phyloP scores from a whole-genome alignment of 2,888 invertebrate genomes.

The Unio pictorum region DNA sequence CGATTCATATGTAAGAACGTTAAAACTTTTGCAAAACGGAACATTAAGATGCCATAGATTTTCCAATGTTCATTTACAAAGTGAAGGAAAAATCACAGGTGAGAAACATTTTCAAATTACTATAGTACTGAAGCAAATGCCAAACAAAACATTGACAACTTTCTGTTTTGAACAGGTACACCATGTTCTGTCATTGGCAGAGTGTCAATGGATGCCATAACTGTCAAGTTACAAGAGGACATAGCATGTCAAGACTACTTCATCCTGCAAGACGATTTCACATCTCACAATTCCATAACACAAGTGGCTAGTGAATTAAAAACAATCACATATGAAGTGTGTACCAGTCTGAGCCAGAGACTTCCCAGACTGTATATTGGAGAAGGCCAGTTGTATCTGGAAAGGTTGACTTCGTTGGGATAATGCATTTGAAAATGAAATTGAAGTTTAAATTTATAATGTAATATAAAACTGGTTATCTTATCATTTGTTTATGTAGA shows the following conservation, averaged over 20 bases:
- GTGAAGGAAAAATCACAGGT: no score
- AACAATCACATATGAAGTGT: slow-evolving; percentile 47
- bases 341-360: slow-evolving; percentile 32
- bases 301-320: slow-evolving; percentile 28
- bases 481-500: no score
- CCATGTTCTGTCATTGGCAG: slow-evolving; percentile 40
- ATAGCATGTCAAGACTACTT: slow-evolving; percentile 25
- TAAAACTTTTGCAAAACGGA: no score
- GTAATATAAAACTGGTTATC: no score
- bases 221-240: slow-evolving; percentile 31
- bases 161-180: slow-evolving; percentile 22
- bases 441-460: no score
- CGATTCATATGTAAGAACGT: no score
- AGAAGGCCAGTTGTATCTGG: slow-evolving; percentile 6
- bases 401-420: no score
- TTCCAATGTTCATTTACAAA: no score
- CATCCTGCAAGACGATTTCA: slow-evolving; percentile 29
- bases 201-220: slow-evolving; percentile 51
- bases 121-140: neutral
- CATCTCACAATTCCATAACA: slow-evolving; percentile 33
- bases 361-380: slow-evolving; percentile 38
- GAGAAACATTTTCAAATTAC: no score
- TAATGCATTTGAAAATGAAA: no score
- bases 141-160: neutral
- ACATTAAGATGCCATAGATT: no score